Base-by-base conservation (phyloP, 1,140 invertebrate genomes). In the Phenacoccus solenopsis region DNA sequence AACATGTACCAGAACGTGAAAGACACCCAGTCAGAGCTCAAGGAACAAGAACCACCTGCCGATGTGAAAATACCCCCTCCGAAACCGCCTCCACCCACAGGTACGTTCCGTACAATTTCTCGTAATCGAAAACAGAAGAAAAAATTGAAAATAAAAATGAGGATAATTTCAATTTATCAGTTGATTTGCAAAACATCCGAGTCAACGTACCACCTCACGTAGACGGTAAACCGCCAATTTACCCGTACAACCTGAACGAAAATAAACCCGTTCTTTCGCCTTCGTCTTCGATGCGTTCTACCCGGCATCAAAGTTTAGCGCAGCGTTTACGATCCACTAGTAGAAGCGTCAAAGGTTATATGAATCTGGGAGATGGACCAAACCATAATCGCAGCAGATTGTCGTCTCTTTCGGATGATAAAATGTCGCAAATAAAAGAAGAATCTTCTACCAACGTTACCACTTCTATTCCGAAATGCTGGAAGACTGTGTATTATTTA, bases 1-100 rank as follows among this genome's bases (percentile, higher is more conserved):
- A 96, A 94, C 72, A 96, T 98, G 93, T 96, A 97, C 80, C 92
- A 95, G 79, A 98, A 97, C 80, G 93, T 96, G 3, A 93, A 94
- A 76, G 92, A 96, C 76, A 96, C 94, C 1, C 90, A 94, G 77
- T 88, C 89, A 75, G 93, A 96, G 74, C 81, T 98, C 67, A 88
- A 86, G 75, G 89, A 86, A 72, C 89, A 89, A 73, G 85, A 70
- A 24, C 70, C 72, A 28, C 72, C 59, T 28, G 56, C 28, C 28
- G 71, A 70, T 68, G 22, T 70, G 12, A 56, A 38, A 20, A 67
- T 68, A 13, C 25, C 68, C 21, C 32, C 61, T 38, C 69, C 69
- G 13, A 67, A 68, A 20, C 71, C 32, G 21, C 32, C 70, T 22
- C 21, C 67, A 16, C 71, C 68, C 20, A 35, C 68, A 12, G 68